These are phyloP conservation scores for Hozukius guyotensis DNA, from an alignment of 2,797 vertebrate genomes.

Conservation along the genomic window DNA sequence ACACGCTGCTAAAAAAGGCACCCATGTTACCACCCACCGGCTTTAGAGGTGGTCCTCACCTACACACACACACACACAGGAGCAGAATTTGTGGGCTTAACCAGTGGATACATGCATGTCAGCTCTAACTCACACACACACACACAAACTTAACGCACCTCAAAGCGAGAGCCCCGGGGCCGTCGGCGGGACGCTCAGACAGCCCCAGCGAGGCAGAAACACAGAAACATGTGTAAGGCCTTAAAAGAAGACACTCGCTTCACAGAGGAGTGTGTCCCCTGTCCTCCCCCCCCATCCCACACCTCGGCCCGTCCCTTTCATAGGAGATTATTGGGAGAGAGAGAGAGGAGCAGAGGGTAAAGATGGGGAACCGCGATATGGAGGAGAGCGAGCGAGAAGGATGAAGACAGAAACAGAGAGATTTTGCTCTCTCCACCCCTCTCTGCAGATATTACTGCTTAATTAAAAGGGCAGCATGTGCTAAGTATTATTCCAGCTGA, in stretches of 20 bases:
- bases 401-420: conserved; percentile 75
- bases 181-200: conserved; percentile 57
- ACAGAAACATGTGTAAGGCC: conserved; percentile 81
- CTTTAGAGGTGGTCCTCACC: conserved; percentile 41
- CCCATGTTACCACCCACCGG: conserved; percentile 58
- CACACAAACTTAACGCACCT: conserved; percentile 51
- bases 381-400: conserved; percentile 66
- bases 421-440: conserved; percentile 79
- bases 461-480: conserved; percentile 99
- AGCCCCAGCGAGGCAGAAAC: conserved; percentile 68
- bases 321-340: conserved; percentile 74
- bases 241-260: conserved; percentile 78
- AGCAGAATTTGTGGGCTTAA: conserved; percentile 22
- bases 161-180: conserved; percentile 72
- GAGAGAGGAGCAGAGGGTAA: conserved; percentile 74
- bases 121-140: conserved; percentile 44
- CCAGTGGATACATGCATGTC: conserved; percentile 12
- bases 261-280: conserved; percentile 66
- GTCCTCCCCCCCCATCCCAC: conserved; percentile 44
- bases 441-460: conserved; percentile 86
- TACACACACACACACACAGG: conserved; percentile 2
- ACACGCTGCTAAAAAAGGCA: conserved; percentile 43
- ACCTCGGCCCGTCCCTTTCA: conserved; percentile 74
- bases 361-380: conserved; percentile 77
- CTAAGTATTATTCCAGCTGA: conserved; percentile 99